Conservation (phyloP, 2,113 vertebrate genomes). For the Cololabis saira region DNA sequence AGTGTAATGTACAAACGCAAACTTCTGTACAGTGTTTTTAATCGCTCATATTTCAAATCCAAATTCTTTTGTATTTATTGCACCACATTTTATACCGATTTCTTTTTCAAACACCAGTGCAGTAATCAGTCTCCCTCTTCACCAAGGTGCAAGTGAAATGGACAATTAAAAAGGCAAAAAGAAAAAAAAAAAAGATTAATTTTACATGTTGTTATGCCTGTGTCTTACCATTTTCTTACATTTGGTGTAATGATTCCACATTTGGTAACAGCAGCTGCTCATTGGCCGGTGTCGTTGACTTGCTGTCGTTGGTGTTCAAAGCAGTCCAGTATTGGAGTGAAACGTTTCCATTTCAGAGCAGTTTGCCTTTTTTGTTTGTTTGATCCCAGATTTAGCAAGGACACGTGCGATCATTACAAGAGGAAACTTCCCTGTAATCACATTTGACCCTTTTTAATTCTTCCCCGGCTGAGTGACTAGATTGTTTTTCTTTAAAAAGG, state of each 20-base stretch:
- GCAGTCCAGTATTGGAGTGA: conserved; percentile 63
- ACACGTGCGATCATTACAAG: conserved; percentile 25
- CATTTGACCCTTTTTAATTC: conserved; percentile 11
- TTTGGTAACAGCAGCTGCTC: conserved; percentile 66
- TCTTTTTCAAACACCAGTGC: conserved; percentile 73
- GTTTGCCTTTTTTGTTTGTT: conserved; percentile 16
- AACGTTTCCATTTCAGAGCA: conserved; percentile 48
- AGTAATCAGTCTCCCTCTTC: conserved; percentile 64
- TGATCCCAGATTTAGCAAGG: conserved; percentile 28
- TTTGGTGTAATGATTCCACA: conserved; percentile 79
- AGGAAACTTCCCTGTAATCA: conserved; percentile 24
- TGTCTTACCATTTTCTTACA: conserved; percentile 52
- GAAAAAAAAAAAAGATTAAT: conserved; percentile 39
- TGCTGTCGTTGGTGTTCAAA: conserved; percentile 63
- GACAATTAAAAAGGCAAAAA: conserved; percentile 40
- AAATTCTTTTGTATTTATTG: conserved; percentile 74
- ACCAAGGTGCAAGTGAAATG: conserved; percentile 54
- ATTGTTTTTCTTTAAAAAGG: conserved; percentile 11
- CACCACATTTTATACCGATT: conserved; percentile 77
- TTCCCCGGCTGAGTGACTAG: conserved; percentile 12
- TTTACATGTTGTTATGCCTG: conserved; percentile 67
- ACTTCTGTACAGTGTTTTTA: conserved; percentile 81
- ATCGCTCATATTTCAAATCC: conserved; percentile 73
- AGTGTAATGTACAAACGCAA: conserved; percentile 74
- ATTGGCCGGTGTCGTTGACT: conserved; percentile 61